Evolutionary conservation across 1,140 invertebrate genomes (phyloP).

Genomic region (Panagrolaimus sp.): DNA sequence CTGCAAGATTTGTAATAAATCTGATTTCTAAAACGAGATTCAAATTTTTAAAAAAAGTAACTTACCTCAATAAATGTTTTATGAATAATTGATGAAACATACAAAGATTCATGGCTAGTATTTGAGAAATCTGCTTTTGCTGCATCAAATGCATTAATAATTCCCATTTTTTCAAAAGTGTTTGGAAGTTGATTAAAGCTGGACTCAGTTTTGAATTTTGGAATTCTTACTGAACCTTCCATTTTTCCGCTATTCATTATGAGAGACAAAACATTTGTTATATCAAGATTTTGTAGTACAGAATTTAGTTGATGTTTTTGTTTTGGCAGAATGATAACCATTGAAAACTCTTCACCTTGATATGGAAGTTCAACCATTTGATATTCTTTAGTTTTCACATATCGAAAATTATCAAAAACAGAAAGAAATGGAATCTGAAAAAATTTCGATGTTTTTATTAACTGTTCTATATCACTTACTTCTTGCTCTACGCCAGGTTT

Average conservation of each 20-base stretch:
- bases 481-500: no score
- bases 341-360: neutral
- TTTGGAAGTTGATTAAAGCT: constrained; percentile 30
- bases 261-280: neutral
- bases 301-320: constrained; percentile 12
- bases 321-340: constrained; percentile 24
- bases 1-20: no score
- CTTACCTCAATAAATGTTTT: no score
- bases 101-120: constrained; percentile 34
- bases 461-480: no score
- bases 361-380: constrained; percentile 26
- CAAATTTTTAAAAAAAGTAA: no score
- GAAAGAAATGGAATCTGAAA: no score
- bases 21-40: no score
- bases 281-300: constrained; percentile 15
- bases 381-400: neutral
- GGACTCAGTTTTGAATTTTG: constrained; percentile 55
- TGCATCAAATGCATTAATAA: constrained; percentile 44
- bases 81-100: no score
- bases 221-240: constrained; percentile 26
- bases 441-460: no score
- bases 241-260: neutral
- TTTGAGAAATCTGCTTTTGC: constrained; percentile 20
- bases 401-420: no score
- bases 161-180: constrained; percentile 44